phyloP scores from a whole-genome alignment of 35 echinoderm and acorn worm species.

The Ophiothrix spiculata region DNA sequence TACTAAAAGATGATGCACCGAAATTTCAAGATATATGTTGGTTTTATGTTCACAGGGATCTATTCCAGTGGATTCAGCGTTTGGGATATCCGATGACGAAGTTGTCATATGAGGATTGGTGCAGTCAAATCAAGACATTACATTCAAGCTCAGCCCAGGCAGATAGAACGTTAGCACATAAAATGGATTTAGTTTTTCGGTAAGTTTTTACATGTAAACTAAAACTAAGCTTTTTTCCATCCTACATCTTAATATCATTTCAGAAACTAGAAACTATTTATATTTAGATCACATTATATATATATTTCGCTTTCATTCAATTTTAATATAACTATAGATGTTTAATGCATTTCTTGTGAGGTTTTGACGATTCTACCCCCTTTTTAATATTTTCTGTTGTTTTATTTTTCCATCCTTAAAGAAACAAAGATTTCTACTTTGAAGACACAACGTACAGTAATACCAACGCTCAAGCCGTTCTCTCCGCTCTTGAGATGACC shows the following conservation, averaged over 20 bases:
- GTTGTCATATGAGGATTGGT: constrained; percentile 33
- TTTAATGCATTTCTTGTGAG: background rate
- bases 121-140: constrained; percentile 13
- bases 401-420: background rate
- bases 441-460: constrained; percentile 15
- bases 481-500: background rate
- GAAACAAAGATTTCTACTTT: constrained; percentile 33
- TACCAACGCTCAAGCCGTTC: background rate
- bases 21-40: too few species aligned
- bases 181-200: constrained; percentile 35
- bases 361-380: too few species aligned
- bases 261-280: too few species aligned
- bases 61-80: constrained; percentile 31
- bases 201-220: too few species aligned
- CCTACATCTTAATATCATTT: too few species aligned
- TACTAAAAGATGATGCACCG: too few species aligned
- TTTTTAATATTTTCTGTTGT: background rate
- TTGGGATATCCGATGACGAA: constrained; percentile 29
- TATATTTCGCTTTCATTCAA: too few species aligned
- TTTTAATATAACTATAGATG: background rate
- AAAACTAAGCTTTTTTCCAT: too few species aligned
- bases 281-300: too few species aligned
- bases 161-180: constrained; percentile 8
- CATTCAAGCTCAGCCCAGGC: constrained; percentile 3
- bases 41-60: constrained; percentile 20